Percentiles rank a stretch among this genome's conserved stretches.
Conservation (phyloP, 2,888 invertebrate genomes). For the Andrena camellia region DNA sequence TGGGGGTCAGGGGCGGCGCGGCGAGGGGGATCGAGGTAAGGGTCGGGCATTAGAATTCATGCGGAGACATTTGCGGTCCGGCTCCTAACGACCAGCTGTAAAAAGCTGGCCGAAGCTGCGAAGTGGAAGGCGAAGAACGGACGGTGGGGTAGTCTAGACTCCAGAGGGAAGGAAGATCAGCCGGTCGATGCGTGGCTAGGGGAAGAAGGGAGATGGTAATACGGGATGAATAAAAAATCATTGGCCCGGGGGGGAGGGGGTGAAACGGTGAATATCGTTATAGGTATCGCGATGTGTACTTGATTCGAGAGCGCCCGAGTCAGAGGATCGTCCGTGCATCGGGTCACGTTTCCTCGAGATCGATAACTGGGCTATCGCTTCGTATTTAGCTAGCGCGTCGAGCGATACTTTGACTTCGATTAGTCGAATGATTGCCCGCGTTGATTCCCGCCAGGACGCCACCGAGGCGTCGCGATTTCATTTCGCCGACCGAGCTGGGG, state of each 20-base stretch:
- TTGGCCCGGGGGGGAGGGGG: conserved; percentile 23
- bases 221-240: conserved; percentile 65
- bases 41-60: conserved; percentile 84
- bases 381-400: neutral
- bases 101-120: conserved; percentile 78
- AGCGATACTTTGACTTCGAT: conserved; percentile 31
- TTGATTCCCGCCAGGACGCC: conserved; percentile 15
- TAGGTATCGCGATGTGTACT: conserved; percentile 7
- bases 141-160: conserved; percentile 15
- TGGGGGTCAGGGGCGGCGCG: conserved; percentile 2
- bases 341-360: conserved; percentile 29
- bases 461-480: neutral
- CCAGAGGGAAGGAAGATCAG: conserved; percentile 5
- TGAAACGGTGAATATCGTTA: conserved; percentile 9
- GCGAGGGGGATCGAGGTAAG: conserved; percentile 45
- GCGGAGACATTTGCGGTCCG: conserved; percentile 84
- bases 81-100: conserved; percentile 83
- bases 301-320: neutral
- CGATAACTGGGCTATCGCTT: conserved; percentile 18
- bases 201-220: conserved; percentile 44
- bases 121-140: conserved; percentile 72
- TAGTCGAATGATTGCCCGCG: conserved; percentile 21
- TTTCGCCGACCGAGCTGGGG: neutral
- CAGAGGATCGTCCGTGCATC: neutral
- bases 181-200: conserved; percentile 14